A percentile compares a stretch with the other conserved stretches of the same genome.
phyloP scores from a whole-genome alignment of 1,140 invertebrate species.

The Trigoniulus corallinus region DNA sequence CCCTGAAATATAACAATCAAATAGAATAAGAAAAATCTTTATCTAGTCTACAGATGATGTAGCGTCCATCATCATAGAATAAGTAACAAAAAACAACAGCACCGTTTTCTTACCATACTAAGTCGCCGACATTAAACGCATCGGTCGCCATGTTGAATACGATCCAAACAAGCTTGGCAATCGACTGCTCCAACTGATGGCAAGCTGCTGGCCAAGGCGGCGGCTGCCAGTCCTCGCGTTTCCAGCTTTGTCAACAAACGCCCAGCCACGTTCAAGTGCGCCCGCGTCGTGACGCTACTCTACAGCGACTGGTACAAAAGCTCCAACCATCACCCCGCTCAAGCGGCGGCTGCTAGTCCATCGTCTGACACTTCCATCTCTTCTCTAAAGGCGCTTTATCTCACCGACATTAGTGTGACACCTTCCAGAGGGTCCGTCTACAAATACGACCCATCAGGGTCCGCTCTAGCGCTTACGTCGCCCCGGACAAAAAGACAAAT shows the following conservation, averaged over 20 bases:
- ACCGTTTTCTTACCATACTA: constrained; percentile 47
- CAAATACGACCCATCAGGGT: too few relatives aligned
- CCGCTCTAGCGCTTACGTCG: too few relatives aligned
- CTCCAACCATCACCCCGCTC: too few relatives aligned
- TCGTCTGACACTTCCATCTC: too few relatives aligned
- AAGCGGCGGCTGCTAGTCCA: too few relatives aligned
- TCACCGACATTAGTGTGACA: too few relatives aligned
- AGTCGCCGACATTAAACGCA: constrained; percentile 48
- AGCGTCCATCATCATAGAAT: constrained; percentile 10
- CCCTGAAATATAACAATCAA: constrained; percentile 49
- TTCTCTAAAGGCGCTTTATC: too few relatives aligned
- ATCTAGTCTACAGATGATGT: constrained; percentile 14
- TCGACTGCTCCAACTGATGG: background rate
- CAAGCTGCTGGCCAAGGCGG: background rate
- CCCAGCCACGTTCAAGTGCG: background rate
- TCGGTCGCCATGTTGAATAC: constrained; percentile 36
- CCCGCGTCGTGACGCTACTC: background rate
- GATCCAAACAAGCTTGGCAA: background rate
- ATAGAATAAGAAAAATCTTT: constrained; percentile 12
- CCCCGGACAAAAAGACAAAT: too few relatives aligned
- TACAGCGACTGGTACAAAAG: background rate
- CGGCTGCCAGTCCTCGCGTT: too few relatives aligned
- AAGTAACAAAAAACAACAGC: constrained; percentile 9
- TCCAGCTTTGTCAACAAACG: background rate
- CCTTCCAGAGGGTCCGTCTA: too few relatives aligned